Conservation (phyloP, 2,888 invertebrate species). For the Heliconius erato region DNA sequence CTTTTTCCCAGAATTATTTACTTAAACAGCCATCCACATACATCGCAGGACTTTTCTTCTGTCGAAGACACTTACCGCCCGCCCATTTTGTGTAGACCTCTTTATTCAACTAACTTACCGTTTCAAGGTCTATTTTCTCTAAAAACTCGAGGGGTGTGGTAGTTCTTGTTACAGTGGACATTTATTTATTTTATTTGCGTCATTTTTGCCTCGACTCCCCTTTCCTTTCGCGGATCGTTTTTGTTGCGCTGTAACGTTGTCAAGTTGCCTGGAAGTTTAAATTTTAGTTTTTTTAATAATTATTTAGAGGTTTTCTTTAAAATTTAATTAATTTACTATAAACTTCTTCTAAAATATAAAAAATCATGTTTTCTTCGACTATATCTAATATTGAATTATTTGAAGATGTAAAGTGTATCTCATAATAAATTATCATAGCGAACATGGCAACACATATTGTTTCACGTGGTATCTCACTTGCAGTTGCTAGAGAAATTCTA, state of each 20-base stretch:
- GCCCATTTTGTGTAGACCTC: constrained; percentile 57
- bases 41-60: constrained; percentile 49
- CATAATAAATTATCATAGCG: no score
- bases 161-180: constrained; percentile 61
- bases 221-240: constrained; percentile 72
- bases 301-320: neutral
- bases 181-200: constrained; percentile 80
- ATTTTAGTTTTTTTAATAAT: constrained; percentile 16
- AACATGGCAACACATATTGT: no score
- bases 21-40: constrained; percentile 26
- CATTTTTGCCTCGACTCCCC: constrained; percentile 77
- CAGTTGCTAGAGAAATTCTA: no score
- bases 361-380: no score
- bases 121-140: constrained; percentile 49
- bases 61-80: constrained; percentile 59
- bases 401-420: no score
- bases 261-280: constrained; percentile 62
- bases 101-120: constrained; percentile 45
- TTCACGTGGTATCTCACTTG: no score
- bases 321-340: neutral
- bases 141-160: constrained; percentile 44
- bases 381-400: no score
- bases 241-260: constrained; percentile 69
- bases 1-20: constrained; percentile 1
- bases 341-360: no score